Evolutionary conservation across 2,888 invertebrate species (phyloP), one percentile per base, ranked within the genome.

Genomic region (Iselma pallidipennis): DNA sequence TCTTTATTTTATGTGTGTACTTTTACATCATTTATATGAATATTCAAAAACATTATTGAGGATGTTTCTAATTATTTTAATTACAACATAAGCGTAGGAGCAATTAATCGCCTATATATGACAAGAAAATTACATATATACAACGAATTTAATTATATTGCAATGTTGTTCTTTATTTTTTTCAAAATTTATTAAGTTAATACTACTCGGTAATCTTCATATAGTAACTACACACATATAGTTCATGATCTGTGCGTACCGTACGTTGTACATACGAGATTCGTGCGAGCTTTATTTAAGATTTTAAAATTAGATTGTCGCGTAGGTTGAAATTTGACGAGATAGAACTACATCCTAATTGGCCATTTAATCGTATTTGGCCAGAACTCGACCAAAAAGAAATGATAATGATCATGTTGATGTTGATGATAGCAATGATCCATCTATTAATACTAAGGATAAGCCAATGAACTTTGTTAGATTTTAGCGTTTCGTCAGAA

Each of bases 391-490:
- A 42, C 42, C 16, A 7, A 42, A 10, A 9, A 19, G 21, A 42
- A 42, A 33, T 14, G 33, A 29, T 29, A 10, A 9, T 29, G 9
- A 29, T 29, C 9, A 29, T 29, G 29, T 14, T 33, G 33, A 33
- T 29, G 29, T 12, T 29, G 29, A 37, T 37, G 37, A 37, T 37
- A 37, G 37, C 16, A 37, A 60, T n/a, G n/a, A n/a, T 53, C 51
- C 52, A 57, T 66, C 62, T 67, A 65, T 67, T 65, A 66, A 66
- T 70, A 42, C 10, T 42, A 4, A 9, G 68, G 70, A 70, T 66
- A 67, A 70, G 70, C 57, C 71, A 67, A 68, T 66, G 71, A 70
- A 68, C 70, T 63, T 63, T 58, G n/a, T n/a, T n/a, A 29, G 42
- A 53, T 60, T 62, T 67, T 69, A 65, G 66, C 67, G 60, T 63